These are phyloP conservation scores for Sarcophaga rosellei DNA, from an alignment of 2,888 invertebrate species.

Conservation along the genomic window DNA sequence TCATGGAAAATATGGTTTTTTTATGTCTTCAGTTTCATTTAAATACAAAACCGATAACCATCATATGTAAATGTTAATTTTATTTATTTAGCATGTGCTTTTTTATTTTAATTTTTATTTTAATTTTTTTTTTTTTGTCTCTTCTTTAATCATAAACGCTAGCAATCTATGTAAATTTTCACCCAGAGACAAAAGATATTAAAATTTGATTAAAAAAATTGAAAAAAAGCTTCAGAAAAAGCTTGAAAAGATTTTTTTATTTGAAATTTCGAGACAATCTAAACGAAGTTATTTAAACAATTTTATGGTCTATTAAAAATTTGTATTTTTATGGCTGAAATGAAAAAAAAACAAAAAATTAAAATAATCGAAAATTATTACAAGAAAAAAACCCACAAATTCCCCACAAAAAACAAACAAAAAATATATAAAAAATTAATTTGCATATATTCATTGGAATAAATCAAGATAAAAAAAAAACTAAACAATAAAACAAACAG, in stretches of 20 bases:
- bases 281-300: slow-evolving; percentile 12
- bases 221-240: background rate
- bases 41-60: slow-evolving; percentile 20
- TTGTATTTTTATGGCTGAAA: slow-evolving; percentile 32
- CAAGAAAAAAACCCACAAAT: background rate
- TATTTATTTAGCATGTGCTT: background rate
- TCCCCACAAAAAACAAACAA: background rate
- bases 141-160: slow-evolving; percentile 51
- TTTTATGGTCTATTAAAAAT: slow-evolving; percentile 60
- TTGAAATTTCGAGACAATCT: background rate
- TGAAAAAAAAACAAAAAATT: background rate
- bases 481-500: slow-evolving; percentile 4
- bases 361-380: background rate
- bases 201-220: background rate
- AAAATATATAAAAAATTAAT: slow-evolving; percentile 26
- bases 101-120: background rate
- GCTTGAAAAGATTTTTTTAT: background rate
- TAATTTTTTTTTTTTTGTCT: too few relatives aligned
- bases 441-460: slow-evolving; percentile 42
- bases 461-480: slow-evolving; percentile 34
- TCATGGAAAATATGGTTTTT: too few relatives aligned
- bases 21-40: background rate
- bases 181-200: background rate
- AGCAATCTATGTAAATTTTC: slow-evolving; percentile 55
- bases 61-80: slow-evolving; percentile 39